A percentile compares a stretch with the other conserved stretches of the same genome.
These are phyloP conservation scores for Rhabdornis inornatus DNA, from an alignment of 2,113 vertebrate species.

Conservation along the genomic window DNA sequence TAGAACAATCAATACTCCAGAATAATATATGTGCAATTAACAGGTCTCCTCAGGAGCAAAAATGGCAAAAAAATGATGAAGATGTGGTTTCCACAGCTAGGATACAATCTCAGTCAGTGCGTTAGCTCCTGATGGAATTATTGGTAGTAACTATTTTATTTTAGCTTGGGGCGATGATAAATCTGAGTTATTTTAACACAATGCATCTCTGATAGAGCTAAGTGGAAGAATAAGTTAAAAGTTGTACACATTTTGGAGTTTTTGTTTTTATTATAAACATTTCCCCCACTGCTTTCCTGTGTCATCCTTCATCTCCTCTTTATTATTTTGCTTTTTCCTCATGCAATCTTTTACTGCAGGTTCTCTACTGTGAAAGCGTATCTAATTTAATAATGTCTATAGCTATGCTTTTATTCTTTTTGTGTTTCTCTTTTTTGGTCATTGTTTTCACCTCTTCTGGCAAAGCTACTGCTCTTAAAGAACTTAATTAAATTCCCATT, in stretches of 20 bases:
- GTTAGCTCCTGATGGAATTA: background rate
- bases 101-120: background rate
- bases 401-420: background rate
- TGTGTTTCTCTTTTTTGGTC: background rate
- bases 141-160: background rate
- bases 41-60: background rate
- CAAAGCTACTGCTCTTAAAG: background rate
- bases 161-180: background rate
- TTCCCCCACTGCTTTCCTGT: background rate
- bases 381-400: background rate
- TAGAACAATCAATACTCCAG: background rate
- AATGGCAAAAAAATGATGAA: background rate
- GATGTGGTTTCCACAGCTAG: background rate
- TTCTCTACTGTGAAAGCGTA: background rate
- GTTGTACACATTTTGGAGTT: accelerated
- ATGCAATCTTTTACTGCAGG: background rate
- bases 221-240: background rate
- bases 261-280: background rate
- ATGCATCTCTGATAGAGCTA: background rate
- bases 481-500: background rate
- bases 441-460: background rate
- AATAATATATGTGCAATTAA: background rate
- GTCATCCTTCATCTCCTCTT: background rate
- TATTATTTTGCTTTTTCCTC: background rate
- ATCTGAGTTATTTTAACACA: background rate